These are phyloP conservation scores for Torymus aiolomorphi DNA, from an alignment of 2,888 invertebrate species.

Conservation along the genomic window DNA sequence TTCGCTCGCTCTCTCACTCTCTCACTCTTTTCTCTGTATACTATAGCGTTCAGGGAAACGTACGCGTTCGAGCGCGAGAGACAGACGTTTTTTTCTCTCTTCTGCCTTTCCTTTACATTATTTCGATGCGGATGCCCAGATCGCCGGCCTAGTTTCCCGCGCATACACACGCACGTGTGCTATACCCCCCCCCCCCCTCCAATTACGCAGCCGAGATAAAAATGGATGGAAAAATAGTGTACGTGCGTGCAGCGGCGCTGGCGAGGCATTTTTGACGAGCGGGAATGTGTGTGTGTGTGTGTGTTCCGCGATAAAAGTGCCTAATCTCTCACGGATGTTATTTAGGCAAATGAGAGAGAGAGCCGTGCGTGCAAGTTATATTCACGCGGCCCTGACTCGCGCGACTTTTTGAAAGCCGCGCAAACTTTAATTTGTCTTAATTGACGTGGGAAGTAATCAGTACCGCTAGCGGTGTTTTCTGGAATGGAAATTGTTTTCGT, in stretches of 20 bases:
- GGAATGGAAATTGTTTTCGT: no score
- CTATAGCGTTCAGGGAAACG: neutral
- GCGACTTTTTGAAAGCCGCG: no score
- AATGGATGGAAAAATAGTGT: constrained; percentile 8
- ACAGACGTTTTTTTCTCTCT: constrained; percentile 1
- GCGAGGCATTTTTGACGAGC: constrained; percentile 24
- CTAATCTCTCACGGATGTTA: constrained; percentile 32
- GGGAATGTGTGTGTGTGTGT: neutral
- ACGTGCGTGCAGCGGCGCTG: neutral
- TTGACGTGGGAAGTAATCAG: no score
- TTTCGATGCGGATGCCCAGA: constrained; percentile 52
- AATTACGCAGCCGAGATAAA: constrained; percentile 38
- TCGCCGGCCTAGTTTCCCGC: constrained; percentile 44
- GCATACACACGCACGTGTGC: neutral
- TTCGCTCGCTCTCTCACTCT: no score
- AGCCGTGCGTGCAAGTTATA: no score
- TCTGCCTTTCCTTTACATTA: constrained; percentile 50
- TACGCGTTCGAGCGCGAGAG: constrained; percentile 4
- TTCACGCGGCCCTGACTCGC: no score
- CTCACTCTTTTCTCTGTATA: no score
- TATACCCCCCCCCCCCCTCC: constrained; percentile 7
- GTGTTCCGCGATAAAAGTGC: constrained; percentile 27
- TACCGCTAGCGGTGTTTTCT: no score
- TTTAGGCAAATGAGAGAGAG: constrained; percentile 22
- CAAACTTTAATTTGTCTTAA: no score